phyloP scores from a whole-genome alignment of 2,113 vertebrate species.

The Gambusia holbrooki region DNA sequence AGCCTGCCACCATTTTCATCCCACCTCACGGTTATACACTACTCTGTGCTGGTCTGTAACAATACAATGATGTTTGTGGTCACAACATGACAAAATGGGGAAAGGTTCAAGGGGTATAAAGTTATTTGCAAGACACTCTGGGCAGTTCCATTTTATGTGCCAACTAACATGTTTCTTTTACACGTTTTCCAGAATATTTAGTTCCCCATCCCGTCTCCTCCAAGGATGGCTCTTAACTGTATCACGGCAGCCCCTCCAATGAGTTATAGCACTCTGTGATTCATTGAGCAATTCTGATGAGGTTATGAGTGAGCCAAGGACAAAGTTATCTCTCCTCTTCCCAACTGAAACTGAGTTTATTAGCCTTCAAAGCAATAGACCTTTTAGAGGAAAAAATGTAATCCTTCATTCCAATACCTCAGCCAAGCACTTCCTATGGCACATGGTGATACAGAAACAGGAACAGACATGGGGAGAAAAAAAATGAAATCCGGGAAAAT shows the following conservation, averaged over 20 bases:
- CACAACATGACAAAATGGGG: too few relatives aligned
- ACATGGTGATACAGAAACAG: slow-evolving; percentile 24
- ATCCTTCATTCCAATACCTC: slow-evolving; percentile 44
- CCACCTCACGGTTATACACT: too few relatives aligned
- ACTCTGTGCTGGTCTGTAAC: too few relatives aligned
- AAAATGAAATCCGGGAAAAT: slow-evolving; percentile 50
- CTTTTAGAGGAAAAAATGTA: slow-evolving; percentile 37
- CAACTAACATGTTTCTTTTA: background rate
- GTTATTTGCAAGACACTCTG: background rate
- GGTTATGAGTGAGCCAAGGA: slow-evolving; percentile 77
- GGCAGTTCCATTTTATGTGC: background rate
- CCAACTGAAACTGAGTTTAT: slow-evolving; percentile 75
- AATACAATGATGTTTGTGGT: too few relatives aligned
- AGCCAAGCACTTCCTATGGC: slow-evolving; percentile 38
- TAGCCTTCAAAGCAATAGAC: slow-evolving; percentile 62
- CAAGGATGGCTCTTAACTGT: slow-evolving; percentile 67
- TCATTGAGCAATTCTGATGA: slow-evolving; percentile 78
- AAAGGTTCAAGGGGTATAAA: background rate
- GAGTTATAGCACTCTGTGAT: slow-evolving; percentile 70
- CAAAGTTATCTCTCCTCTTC: slow-evolving; percentile 74
- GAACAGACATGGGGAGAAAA: slow-evolving; percentile 10
- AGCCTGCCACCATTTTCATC: too few relatives aligned
- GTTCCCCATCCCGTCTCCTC: slow-evolving; percentile 26
- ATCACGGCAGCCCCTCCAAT: slow-evolving; percentile 66
- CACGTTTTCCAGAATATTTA: slow-evolving; percentile 37